Evolutionary conservation across 2,888 invertebrate genomes (phyloP).

Genomic region (Odontomyia ornata): DNA sequence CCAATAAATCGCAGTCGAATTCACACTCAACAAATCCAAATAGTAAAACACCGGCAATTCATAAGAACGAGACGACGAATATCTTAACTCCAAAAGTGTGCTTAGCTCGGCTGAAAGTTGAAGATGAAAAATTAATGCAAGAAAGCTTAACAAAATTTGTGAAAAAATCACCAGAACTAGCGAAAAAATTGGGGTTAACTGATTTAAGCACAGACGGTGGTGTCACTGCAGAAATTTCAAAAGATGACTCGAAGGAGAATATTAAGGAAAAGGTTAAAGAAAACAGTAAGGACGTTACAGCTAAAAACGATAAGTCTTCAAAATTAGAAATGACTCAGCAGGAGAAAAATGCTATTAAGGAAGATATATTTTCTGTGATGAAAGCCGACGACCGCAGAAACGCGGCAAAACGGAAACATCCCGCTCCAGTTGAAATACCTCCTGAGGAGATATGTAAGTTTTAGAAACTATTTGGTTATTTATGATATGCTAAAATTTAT

Average conservation of each 20-base stretch:
- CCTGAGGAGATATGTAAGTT: conserved; percentile 63
- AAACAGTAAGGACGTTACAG: not conserved
- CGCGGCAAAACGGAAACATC: conserved; percentile 64
- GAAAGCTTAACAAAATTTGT: conserved; percentile 72
- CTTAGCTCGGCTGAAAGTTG: conserved; percentile 61
- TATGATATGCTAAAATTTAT: too few relatives aligned
- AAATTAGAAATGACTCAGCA: not conserved
- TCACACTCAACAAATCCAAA: conserved; percentile 48
- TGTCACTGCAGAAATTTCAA: not conserved
- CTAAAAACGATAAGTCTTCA: not conserved
- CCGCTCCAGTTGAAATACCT: conserved; percentile 58
- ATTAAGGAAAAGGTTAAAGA: not conserved
- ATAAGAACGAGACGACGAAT: conserved; percentile 15
- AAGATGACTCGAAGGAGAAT: not conserved
- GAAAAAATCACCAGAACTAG: conserved; percentile 70
- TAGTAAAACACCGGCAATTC: conserved; percentile 17
- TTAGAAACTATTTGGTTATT: not conserved
- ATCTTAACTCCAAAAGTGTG: conserved; percentile 61
- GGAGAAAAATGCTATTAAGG: conserved; percentile 35
- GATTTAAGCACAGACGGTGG: conserved; percentile 51
- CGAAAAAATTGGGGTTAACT: conserved; percentile 69
- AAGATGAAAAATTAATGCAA: conserved; percentile 72
- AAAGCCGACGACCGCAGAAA: conserved; percentile 66
- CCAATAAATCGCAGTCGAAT: conserved; percentile 41
- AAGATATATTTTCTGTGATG: conserved; percentile 65